phyloP scores from a whole-genome alignment of 2,113 vertebrate species.

The Takifugu bimaculatus region DNA sequence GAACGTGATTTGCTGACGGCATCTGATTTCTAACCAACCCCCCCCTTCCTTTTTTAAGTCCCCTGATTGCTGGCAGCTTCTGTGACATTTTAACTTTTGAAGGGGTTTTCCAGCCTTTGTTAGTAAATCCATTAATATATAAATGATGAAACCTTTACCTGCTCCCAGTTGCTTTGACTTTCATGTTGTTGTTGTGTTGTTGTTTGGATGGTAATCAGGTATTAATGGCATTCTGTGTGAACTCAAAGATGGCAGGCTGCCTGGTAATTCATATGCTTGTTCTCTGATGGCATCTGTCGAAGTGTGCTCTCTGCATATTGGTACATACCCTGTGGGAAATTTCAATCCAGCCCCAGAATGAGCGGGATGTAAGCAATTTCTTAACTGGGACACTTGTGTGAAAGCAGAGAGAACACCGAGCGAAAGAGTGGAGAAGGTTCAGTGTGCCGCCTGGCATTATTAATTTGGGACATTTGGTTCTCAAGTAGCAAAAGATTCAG shows the following conservation, averaged over 20 bases:
- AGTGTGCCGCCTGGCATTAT: constrained; percentile 46
- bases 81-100: constrained; percentile 72
- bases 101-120: constrained; percentile 74
- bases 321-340: constrained; percentile 83
- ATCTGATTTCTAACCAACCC: constrained; percentile 44
- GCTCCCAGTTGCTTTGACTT: constrained; percentile 79
- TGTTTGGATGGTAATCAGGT: constrained; percentile 81
- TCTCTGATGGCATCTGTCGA: constrained; percentile 84
- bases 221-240: constrained; percentile 85
- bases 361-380: constrained; percentile 78
- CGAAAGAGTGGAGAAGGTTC: constrained; percentile 49
- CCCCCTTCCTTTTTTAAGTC: constrained; percentile 37
- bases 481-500: constrained; percentile 58
- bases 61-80: constrained; percentile 69
- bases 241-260: constrained; percentile 81
- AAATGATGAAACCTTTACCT: constrained; percentile 84
- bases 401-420: constrained; percentile 60
- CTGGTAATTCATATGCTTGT: constrained; percentile 83
- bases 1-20: constrained; percentile 74
- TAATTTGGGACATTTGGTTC: constrained; percentile 62
- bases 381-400: constrained; percentile 78
- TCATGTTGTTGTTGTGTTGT: constrained; percentile 85
- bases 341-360: constrained; percentile 75
- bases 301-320: constrained; percentile 79
- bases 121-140: constrained; percentile 81